A percentile compares a stretch with the other conserved stretches of the same genome.
Evolutionary conservation across 2,113 vertebrate species (phyloP).

Genomic region (Copsychus sechellarum): DNA sequence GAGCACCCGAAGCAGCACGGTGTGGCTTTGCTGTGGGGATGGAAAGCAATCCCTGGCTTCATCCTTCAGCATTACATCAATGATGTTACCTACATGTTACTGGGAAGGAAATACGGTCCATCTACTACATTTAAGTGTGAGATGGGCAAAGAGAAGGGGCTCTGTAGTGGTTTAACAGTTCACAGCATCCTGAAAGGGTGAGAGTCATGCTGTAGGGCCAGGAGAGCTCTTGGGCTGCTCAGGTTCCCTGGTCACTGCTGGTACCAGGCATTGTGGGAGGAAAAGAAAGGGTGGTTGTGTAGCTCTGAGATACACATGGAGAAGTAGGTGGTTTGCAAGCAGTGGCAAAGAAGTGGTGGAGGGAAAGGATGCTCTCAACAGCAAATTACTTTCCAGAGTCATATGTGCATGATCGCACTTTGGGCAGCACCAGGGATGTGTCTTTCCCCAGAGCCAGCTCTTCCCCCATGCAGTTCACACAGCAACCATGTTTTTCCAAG

Average conservation of each 20-base stretch:
- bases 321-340: background rate
- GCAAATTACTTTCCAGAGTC: background rate
- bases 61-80: fast-evolving
- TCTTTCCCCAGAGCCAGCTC: constrained; percentile 9
- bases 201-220: background rate
- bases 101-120: background rate
- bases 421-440: background rate
- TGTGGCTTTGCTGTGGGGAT: background rate
- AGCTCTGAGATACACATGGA: background rate
- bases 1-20: background rate
- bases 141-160: background rate
- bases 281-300: background rate
- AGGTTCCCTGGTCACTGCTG: background rate
- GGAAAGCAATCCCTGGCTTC: background rate
- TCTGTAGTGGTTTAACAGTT: background rate
- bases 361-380: background rate
- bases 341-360: background rate
- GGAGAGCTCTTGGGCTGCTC: background rate
- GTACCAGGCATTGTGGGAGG: background rate
- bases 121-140: background rate
- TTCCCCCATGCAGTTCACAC: constrained; percentile 7
- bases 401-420: background rate
- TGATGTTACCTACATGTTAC: background rate
- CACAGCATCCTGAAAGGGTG: background rate
- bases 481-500: background rate